These are phyloP conservation scores for Sebastes trivittatus DNA, from an alignment of 2,797 vertebrate genomes.

Conservation along the genomic window DNA sequence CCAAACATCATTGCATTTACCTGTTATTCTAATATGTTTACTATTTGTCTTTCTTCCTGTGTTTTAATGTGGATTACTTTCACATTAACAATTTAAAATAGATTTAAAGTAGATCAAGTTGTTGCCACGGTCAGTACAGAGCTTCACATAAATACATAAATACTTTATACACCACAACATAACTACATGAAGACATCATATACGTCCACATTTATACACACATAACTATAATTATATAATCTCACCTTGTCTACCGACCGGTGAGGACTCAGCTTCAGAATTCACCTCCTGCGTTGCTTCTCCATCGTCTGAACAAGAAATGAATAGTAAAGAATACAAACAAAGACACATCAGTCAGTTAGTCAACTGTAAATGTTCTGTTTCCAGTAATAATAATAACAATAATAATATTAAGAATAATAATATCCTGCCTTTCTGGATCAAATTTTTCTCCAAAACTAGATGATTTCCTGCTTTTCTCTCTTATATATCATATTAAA, in stretches of 20 bases:
- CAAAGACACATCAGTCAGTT: neutral
- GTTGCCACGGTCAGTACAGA: no score
- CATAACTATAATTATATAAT: neutral
- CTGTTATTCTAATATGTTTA: neutral
- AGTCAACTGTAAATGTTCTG: neutral
- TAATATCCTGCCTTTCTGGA: neutral
- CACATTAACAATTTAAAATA: neutral
- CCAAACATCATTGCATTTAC: neutral
- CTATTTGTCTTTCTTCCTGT: neutral
- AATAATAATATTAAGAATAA: neutral
- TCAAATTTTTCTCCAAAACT: neutral
- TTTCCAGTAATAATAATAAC: neutral
- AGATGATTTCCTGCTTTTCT: neutral
- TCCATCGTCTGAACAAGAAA: constrained; percentile 9
- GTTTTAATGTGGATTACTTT: neutral
- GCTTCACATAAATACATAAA: no score
- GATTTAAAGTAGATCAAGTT: neutral
- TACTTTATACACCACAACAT: no score
- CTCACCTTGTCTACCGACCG: constrained; percentile 7
- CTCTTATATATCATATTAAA: no score
- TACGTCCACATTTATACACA: neutral
- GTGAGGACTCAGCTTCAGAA: neutral
- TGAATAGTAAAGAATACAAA: neutral
- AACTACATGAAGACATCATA: no score
- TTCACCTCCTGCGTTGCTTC: neutral